Conservation (phyloP, 2,113 vertebrate genomes). For the Hemiscyllium ocellatum region DNA sequence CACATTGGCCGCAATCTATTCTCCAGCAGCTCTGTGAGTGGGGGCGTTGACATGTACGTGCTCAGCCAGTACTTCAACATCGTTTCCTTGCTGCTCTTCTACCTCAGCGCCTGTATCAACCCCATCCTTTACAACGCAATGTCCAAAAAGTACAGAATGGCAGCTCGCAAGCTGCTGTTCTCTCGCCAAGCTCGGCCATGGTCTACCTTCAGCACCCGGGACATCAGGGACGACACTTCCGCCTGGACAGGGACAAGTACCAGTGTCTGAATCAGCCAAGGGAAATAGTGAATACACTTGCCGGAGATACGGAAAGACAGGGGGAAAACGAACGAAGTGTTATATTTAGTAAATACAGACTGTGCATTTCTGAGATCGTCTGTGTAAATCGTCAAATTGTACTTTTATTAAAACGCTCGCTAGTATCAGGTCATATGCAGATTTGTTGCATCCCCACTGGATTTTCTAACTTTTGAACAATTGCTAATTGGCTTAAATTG, state of each 20-base stretch:
- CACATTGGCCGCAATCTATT: constrained; percentile 77
- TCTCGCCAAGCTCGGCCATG: constrained; percentile 44
- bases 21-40: constrained; percentile 51
- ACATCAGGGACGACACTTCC: constrained; percentile 44
- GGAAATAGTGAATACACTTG: background rate
- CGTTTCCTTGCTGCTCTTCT: constrained; percentile 78
- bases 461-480: background rate
- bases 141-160: constrained; percentile 69
- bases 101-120: constrained; percentile 77
- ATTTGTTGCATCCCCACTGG: background rate
- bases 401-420: background rate
- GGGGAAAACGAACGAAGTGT: background rate
- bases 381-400: constrained; percentile 8
- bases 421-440: background rate
- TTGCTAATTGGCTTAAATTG: background rate
- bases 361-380: background rate
- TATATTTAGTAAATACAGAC: background rate
- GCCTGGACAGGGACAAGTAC: constrained; percentile 54
- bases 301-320: background rate
- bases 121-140: constrained; percentile 79
- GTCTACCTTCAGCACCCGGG: constrained; percentile 43
- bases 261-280: constrained; percentile 45
- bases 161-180: constrained; percentile 64
- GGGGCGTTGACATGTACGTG: constrained; percentile 56
- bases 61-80: constrained; percentile 80